phyloP scores from a whole-genome alignment of 2,113 vertebrate species.

The Globicephala melas region DNA sequence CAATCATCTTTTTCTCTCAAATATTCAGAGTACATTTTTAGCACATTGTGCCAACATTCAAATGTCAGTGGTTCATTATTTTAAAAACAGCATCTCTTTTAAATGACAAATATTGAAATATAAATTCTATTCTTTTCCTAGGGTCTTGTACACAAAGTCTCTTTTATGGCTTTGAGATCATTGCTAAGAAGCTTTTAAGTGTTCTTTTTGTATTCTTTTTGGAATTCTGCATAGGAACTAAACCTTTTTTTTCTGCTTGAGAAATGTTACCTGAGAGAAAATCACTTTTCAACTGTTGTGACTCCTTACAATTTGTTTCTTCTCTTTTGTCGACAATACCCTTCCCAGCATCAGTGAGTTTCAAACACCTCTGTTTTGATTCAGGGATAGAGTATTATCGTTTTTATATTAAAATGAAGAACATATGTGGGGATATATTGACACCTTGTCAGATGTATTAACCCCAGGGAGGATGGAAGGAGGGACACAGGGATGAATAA shows the following conservation, averaged over 20 bases:
- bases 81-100: neutral
- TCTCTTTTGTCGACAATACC: neutral
- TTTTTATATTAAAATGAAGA: neutral
- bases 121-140: neutral
- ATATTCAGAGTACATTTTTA: neutral
- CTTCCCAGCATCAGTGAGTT: neutral
- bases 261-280: neutral
- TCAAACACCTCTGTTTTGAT: neutral
- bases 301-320: neutral
- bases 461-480: neutral
- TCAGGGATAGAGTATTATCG: neutral
- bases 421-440: neutral
- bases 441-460: neutral
- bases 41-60: neutral
- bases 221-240: neutral
- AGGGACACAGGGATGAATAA: neutral
- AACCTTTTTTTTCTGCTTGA: neutral
- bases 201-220: neutral
- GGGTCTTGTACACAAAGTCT: neutral
- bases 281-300: neutral
- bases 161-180: neutral
- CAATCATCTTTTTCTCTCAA: neutral
- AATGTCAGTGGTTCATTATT: slow-evolving; percentile 30
- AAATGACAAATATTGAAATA: neutral
- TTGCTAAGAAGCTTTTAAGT: neutral